phyloP scores from a whole-genome alignment of 2,888 invertebrate genomes.

The Lamproptera curius region DNA sequence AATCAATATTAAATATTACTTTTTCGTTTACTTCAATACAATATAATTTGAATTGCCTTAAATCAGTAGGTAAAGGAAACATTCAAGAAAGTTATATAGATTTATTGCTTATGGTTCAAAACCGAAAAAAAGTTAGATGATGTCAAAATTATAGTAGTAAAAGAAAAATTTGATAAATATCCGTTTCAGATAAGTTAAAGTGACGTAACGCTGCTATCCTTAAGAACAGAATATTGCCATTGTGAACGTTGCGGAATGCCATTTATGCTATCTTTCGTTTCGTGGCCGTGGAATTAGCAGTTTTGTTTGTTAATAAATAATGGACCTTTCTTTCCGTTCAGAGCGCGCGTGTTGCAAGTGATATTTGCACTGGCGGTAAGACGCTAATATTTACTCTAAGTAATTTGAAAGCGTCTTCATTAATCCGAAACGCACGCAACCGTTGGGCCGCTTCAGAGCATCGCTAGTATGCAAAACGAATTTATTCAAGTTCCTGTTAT shows the following conservation, averaged over 20 bases:
- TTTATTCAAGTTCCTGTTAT: no score
- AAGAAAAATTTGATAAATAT: no score
- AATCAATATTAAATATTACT: no score
- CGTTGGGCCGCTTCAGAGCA: not conserved
- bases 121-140: no score
- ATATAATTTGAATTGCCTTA: no score
- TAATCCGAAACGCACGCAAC: not conserved
- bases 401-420: not conserved
- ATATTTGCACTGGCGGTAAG: not conserved
- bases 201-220: not conserved
- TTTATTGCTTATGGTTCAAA: no score
- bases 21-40: no score
- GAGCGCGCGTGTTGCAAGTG: not conserved
- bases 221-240: not conserved
- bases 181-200: no score
- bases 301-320: slow-evolving; percentile 1
- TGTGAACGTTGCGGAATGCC: not conserved
- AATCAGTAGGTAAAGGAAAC: no score
- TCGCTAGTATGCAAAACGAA: not conserved
- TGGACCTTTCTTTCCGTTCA: slow-evolving; percentile 1
- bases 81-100: no score
- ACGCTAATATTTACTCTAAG: not conserved
- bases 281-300: not conserved
- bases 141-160: no score
- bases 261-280: not conserved